phyloP scores from a whole-genome alignment of 1,140 invertebrate species.

The Ectropis grisescens region DNA sequence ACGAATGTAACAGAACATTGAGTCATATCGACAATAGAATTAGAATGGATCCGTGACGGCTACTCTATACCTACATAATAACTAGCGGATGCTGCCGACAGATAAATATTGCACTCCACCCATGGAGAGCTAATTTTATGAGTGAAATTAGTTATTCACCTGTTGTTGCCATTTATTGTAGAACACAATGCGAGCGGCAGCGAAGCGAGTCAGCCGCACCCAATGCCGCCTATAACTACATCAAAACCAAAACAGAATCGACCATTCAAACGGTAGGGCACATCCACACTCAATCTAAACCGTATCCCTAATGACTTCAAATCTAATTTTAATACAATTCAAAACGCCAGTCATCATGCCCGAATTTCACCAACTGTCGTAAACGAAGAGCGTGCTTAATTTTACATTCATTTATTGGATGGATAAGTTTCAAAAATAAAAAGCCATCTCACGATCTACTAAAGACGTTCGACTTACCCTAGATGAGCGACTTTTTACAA shows the following conservation, averaged over 20 bases:
- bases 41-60: slow-evolving; percentile 31
- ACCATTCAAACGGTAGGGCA: not conserved
- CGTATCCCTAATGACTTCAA: too few relatives aligned
- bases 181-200: slow-evolving; percentile 48
- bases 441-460: slow-evolving; percentile 40
- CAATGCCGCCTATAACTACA: slow-evolving; percentile 45
- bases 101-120: slow-evolving; percentile 62
- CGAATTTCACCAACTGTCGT: slow-evolving; percentile 20
- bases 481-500: slow-evolving; percentile 45
- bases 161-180: slow-evolving; percentile 68
- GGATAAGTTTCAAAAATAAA: slow-evolving; percentile 26
- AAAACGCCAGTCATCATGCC: slow-evolving; percentile 25
- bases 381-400: slow-evolving; percentile 21
- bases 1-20: not conserved
- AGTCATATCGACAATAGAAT: slow-evolving; percentile 6
- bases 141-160: slow-evolving; percentile 69
- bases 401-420: slow-evolving; percentile 23
- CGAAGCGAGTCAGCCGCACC: slow-evolving; percentile 38
- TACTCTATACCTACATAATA: slow-evolving; percentile 48
- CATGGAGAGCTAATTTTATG: slow-evolving; percentile 62
- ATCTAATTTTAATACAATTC: too few relatives aligned
- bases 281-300: not conserved
- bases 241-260: slow-evolving; percentile 25
- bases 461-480: slow-evolving; percentile 42
- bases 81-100: slow-evolving; percentile 45